Evolutionary conservation across 1,140 invertebrate genomes (phyloP).

Genomic region (Ectropis grisescens): DNA sequence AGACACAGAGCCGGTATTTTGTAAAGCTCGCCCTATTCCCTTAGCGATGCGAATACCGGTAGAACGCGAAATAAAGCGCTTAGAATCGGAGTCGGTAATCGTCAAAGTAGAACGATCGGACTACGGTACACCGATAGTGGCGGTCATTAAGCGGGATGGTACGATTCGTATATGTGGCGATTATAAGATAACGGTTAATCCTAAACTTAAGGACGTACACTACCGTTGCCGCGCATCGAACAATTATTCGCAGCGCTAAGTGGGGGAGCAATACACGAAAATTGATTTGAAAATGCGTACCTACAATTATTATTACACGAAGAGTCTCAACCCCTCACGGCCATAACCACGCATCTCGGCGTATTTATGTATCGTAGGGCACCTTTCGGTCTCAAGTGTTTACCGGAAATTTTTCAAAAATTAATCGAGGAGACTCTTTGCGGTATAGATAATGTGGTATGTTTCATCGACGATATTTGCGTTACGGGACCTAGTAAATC

Average conservation of each 20-base stretch:
- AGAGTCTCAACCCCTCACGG: slow-evolving; percentile 17
- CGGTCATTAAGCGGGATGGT: slow-evolving; percentile 13
- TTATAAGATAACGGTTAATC: slow-evolving; percentile 19
- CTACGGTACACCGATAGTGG: slow-evolving; percentile 23
- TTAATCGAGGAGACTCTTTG: slow-evolving; percentile 18
- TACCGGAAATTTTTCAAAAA: slow-evolving; percentile 30
- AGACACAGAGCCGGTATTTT: too few species aligned
- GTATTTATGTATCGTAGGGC: slow-evolving; percentile 22
- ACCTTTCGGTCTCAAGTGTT: slow-evolving; percentile 21
- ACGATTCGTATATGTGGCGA: slow-evolving; percentile 17
- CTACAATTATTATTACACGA: slow-evolving; percentile 16
- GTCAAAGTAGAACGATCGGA: too few species aligned
- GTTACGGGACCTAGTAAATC: slow-evolving; percentile 12
- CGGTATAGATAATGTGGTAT: slow-evolving; percentile 6
- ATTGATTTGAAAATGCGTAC: slow-evolving; percentile 20
- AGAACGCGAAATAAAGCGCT: too few species aligned
- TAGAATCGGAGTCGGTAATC: too few species aligned
- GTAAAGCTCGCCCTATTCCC: too few species aligned
- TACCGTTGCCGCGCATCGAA: slow-evolving; percentile 18
- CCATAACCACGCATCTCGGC: slow-evolving; percentile 29
- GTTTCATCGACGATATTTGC: slow-evolving; percentile 20
- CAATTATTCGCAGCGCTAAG: slow-evolving; percentile 18
- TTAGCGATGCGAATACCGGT: too few species aligned
- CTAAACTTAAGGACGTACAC: slow-evolving; percentile 13
- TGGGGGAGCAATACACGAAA: slow-evolving; percentile 21